Base-by-base conservation (phyloP, 2,797 vertebrate genomes). In the Phoeniculus purpureus region DNA sequence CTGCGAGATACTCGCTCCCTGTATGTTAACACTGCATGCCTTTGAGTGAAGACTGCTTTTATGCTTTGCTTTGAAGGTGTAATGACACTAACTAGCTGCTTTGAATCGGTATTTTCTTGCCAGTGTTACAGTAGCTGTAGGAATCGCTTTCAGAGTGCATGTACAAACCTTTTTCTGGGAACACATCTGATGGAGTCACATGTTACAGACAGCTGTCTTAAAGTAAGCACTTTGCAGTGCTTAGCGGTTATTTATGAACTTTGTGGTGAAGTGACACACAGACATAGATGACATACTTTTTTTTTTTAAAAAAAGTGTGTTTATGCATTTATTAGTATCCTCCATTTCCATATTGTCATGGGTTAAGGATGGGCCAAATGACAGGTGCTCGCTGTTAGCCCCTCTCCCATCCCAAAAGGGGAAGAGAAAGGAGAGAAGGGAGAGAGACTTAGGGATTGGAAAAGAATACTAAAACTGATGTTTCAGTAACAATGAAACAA, bases 1-100 rank as follows among this genome's bases (percentile, higher is more conserved):
- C 93, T 45, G 68, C 95, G 88, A 96, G 96, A 95, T 86, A 92
- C 43, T 78, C 61, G 0, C 45, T 94, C 74, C 89, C 85, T 91
- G 81, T 97, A 87, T 82, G 92, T 97, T 94, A 73, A 84, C 10
- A 18, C 20, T 81, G 85, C 94, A 91, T 90, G 92, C 55, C 31
- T 92, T 90, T 71, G 90, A 65, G 23, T 60, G 48, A 77, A 55
- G 43, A 25, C 47, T 78, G 52, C 4, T 78, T 80, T 85, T 80
- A 11, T 89, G 45, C 34, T 87, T 80, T 85, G 31, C 54, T 87
- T 65, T 73, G 80, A 83, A 61, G 18, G 27, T 73, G 27, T 71
- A 34, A 32, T 74, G 47, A 48, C 86, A 34, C 61, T 95, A 89
- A 94, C 76, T 51, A 59, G 51, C 34, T 58, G 43, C 51, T 89